Evolutionary conservation across 2,113 vertebrate genomes (phyloP), one percentile per base, ranked within the genome.

Genomic region (Xiphorhynchus elegans): DNA sequence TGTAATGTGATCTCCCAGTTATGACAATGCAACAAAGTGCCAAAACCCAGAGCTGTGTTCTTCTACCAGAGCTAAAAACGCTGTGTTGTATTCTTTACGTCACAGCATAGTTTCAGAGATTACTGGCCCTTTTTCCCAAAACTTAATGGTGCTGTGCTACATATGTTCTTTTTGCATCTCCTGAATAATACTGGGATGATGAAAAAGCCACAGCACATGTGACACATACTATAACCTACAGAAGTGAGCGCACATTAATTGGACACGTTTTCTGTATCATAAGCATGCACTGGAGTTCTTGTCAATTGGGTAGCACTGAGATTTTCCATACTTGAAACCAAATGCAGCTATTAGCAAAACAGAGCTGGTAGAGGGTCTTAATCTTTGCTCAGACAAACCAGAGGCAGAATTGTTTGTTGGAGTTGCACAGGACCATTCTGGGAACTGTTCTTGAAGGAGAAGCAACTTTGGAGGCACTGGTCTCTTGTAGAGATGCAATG

Each of bases 71-170:
- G 74, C 56, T 63, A 77, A 89, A 89, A 84, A 62, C 47, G 69
- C 46, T 82, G 21, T 88, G 47, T 52, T 88, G 17, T 66, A 17
- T 78, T 74, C 77, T 64, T 40, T 66, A 63, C 75, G 33, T 90
- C 80, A 78, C 23, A 69, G 66, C 82, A 62, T 56, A 3, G 31
- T 85, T 85, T 95, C 79, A 60, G 70, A 94, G 85, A 93, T 94
- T 86, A 49, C 52, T 67, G 53, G 6, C 56, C 52, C 16, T 62
- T 90, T 84, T 70, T 15, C 23, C 24, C 81, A 40, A 69, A 84
- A 62, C 44, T 81, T 81, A 53, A 16, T 81, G 60, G 47, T 78
- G 84, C 90, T 89, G 46, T 23, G 49, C 47, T 78, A 17, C 58
- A 6, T 84, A 16, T 44, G 33, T 66, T 84, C 40, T 69, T 86